Conservation (phyloP, 2,888 invertebrate genomes). For the Syrista parreyssii region DNA sequence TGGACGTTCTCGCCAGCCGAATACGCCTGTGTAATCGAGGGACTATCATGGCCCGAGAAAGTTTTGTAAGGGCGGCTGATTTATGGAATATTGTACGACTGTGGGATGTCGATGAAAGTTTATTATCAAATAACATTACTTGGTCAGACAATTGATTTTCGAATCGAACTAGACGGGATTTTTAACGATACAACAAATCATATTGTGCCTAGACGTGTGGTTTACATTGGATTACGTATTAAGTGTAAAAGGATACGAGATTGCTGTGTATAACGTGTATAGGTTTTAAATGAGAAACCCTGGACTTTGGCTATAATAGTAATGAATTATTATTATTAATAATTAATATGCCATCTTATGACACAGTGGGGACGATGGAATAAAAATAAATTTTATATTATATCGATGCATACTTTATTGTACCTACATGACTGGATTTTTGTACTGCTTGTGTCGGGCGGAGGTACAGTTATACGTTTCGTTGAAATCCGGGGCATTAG, state of each 20-base stretch:
- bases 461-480: not conserved
- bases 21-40: not conserved
- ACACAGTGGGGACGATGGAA: constrained; percentile 35
- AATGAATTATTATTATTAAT: constrained; percentile 21
- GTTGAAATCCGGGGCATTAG: not conserved
- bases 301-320: constrained; percentile 21
- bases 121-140: not conserved
- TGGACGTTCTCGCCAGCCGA: not conserved
- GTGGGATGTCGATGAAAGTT: not conserved
- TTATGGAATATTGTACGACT: not conserved
- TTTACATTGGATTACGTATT: constrained; percentile 31
- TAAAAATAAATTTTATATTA: constrained; percentile 46
- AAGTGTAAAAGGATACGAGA: constrained; percentile 25
- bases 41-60: not conserved
- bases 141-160: constrained; percentile 1
- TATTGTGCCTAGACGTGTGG: constrained; percentile 43
- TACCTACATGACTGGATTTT: not conserved
- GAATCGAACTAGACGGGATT: constrained; percentile 8
- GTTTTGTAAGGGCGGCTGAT: not conserved
- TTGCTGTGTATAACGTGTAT: constrained; percentile 17
- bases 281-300: constrained; percentile 19
- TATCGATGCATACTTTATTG: constrained; percentile 11
- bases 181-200: constrained; percentile 33
- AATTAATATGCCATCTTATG: constrained; percentile 28
- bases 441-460: not conserved